Evolutionary conservation across 2,797 vertebrate species (phyloP), one percentile per base, ranked within the genome.

Genomic region (Cynopterus sphinx): DNA sequence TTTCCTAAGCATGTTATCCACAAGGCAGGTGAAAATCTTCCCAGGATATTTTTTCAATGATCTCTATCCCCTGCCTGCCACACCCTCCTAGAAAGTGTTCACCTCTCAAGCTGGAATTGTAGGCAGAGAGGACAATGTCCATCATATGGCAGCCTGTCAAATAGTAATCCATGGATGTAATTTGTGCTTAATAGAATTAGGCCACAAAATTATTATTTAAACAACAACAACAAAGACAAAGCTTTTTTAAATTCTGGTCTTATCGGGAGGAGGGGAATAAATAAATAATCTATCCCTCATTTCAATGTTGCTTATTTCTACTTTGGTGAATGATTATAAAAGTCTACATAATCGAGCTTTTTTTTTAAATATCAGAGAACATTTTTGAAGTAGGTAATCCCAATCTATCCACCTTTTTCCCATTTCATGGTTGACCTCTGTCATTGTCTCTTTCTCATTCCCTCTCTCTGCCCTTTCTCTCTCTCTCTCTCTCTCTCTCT

Each of bases 241-340:
- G 7, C 39, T 87, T 77, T 77, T 55, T 71, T 26, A 53, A 87
- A 33, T 81, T 61, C 61, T n/a, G 22, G 59, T 94, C 13, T 68
- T 71, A 65, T 3, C 9, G 36, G n/a, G 65, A 31, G 41, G 83
- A 87, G n/a, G 41, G 81, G 86, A 22, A 31, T 82, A 36, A 87
- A 83, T 73, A 87, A 87, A 41, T 74, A 33, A 63, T 53, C 59
- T 87, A 96, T 74, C 6, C 26, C 77, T n/a, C 46, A 68, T 65
- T 68, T 77, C 73, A 75, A 90, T 33, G 15, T 57, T 93, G 93
- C 85, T 94, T 97, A 94, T 91, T 97, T 24, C 12, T 75, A 24
- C 36, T 92, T 43, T 53, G 21, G 11, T 43, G 84, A 97, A 93
- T 92, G n/a, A 90, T 65, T 94, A 21, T 61, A 71, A 77, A 86